Base-by-base conservation (phyloP, 2,888 invertebrate species). In the Caenorhabditis wallacei region DNA sequence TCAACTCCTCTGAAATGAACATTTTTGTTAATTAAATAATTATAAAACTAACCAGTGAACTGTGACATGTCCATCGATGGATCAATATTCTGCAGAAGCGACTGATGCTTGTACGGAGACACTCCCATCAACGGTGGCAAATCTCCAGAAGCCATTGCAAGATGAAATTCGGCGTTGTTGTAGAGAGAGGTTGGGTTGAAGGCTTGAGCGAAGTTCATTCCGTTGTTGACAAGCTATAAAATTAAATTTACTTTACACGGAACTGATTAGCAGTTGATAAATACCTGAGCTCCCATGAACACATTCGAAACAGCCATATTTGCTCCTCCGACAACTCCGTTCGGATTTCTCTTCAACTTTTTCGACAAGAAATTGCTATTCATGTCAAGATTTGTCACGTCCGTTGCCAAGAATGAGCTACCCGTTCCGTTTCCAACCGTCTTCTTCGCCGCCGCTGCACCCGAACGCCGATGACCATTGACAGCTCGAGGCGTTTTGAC, bases 91-190 rank as follows among this genome's bases (percentile, higher is more conserved):
- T 22, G 40, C 35, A 46, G 16, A 13, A 51, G 1, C 3, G 66
- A 20, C 22, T 46, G 68, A 40, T 57, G 76, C 51, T 82, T 82
- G 46, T 54, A 66, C 13, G 78, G 51, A 1, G 76, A 57, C 16
- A 82, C 63, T 16, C 72, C 68, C 82, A 82, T 82, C 68, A 82
- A 35, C 22, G 82, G 59, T 1, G 82, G 82, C 4, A 82, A 53
- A 24, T 82, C 69, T 26, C 53, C 53, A 24, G 66, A 66, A 37
- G 46, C 43, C 51, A 57, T 37, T 0, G 64, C 59, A 18, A 26
- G 4, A 10, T 68, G 22, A 13, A 76, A 26, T n/a, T 76, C 76
- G 37, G 59, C 3, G 35, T 76, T 76, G 26, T 24, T 40, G 54
- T 76, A 76, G 54, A 61, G 22, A n/a, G 68, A 35, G 10, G 76